These are phyloP conservation scores for Sebastes taczanowskii DNA, from an alignment of 2,797 vertebrate species.

Conservation along the genomic window DNA sequence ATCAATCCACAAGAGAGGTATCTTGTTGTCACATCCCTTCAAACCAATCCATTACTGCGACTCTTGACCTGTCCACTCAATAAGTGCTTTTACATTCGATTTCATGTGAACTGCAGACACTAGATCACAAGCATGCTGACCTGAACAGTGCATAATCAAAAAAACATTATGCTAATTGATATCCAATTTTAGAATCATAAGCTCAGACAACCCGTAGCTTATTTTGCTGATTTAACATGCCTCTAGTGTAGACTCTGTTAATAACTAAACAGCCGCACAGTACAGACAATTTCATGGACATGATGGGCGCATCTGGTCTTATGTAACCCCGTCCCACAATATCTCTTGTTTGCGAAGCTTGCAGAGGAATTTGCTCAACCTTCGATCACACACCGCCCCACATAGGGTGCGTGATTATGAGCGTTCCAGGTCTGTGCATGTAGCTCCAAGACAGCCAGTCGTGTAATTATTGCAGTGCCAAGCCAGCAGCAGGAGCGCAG, in stretches of 20 bases:
- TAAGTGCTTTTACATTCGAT: background rate
- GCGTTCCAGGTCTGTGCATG: conserved; percentile 20
- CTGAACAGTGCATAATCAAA: background rate
- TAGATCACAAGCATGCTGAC: background rate
- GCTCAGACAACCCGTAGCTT: background rate
- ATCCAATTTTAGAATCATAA: background rate
- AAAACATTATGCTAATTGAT: background rate
- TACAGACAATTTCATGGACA: conserved; percentile 14
- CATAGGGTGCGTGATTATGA: conserved; percentile 17
- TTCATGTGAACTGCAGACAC: conserved; percentile 1
- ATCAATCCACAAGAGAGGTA: conserved; percentile 1
- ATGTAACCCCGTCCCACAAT: conserved; percentile 30
- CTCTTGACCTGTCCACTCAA: conserved; percentile 22
- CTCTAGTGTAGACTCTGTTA: background rate
- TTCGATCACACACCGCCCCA: conserved; percentile 38
- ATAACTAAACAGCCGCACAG: background rate
- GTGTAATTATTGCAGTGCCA: conserved; percentile 35
- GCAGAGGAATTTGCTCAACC: conserved; percentile 61
- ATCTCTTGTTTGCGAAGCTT: conserved; percentile 49
- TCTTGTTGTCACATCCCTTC: conserved; percentile 8
- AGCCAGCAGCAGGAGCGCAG: conserved; percentile 20
- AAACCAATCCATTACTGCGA: conserved; percentile 20
- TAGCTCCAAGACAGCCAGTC: conserved; percentile 16
- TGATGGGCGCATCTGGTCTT: conserved; percentile 25
- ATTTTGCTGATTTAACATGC: background rate